phyloP scores from a whole-genome alignment of 2,113 vertebrate species.

The Semnornis frantzii region DNA sequence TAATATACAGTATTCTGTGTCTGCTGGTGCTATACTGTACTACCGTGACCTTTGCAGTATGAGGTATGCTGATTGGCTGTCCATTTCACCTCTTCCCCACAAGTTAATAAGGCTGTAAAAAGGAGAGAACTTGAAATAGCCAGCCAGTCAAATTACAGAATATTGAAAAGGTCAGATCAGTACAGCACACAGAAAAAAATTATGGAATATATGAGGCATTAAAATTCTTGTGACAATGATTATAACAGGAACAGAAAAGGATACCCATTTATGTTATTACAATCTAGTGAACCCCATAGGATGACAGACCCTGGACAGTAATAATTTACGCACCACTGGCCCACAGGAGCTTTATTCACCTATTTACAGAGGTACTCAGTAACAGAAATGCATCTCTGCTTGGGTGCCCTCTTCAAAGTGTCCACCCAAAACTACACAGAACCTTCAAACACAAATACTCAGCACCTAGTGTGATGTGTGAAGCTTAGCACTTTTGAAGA shows the following conservation, averaged over 20 bases:
- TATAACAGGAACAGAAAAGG: slow-evolving; percentile 77
- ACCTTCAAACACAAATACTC: background rate
- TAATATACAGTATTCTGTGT: slow-evolving; percentile 62
- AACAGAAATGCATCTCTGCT: background rate
- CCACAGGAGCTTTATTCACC: slow-evolving; percentile 19
- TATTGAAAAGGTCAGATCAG: slow-evolving; percentile 85
- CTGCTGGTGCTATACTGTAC: slow-evolving; percentile 59
- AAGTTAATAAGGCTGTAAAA: slow-evolving; percentile 86
- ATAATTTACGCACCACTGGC: slow-evolving; percentile 33
- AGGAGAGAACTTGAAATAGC: slow-evolving; percentile 76
- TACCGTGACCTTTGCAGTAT: slow-evolving; percentile 79
- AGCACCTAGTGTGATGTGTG: background rate
- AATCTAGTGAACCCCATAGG: slow-evolving; percentile 69
- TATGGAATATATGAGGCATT: slow-evolving; percentile 84
- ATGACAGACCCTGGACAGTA: slow-evolving; percentile 22
- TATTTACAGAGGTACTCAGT: slow-evolving; percentile 8
- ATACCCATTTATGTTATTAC: slow-evolving; percentile 74
- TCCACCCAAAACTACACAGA: background rate
- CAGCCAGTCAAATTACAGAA: slow-evolving; percentile 85
- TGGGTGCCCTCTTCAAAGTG: background rate
- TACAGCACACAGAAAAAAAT: slow-evolving; percentile 79
- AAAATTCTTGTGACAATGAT: slow-evolving; percentile 85
- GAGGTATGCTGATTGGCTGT: slow-evolving; percentile 80
- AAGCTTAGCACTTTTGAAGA: background rate
- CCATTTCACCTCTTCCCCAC: slow-evolving; percentile 75